Evolutionary conservation across 2,888 invertebrate genomes (phyloP).

Genomic region (Callimorpha dominula): DNA sequence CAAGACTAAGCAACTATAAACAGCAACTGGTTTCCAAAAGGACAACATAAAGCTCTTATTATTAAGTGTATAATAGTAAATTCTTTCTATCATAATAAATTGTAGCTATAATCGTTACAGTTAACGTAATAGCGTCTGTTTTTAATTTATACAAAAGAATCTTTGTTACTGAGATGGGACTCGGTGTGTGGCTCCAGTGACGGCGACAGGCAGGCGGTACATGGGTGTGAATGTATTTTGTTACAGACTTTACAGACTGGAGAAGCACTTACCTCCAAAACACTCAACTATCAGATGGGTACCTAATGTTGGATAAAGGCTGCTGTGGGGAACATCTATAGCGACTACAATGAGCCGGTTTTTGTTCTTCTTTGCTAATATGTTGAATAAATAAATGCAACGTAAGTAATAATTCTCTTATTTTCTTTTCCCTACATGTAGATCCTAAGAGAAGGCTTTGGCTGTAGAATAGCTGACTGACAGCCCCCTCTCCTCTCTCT

Average conservation of each 20-base stretch:
- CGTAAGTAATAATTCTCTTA: no score
- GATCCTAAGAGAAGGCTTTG: no score
- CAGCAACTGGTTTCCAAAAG: constrained; percentile 2
- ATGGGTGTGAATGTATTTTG: not conserved
- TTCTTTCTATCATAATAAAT: constrained; percentile 20
- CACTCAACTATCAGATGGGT: no score
- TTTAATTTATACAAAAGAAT: constrained; percentile 30
- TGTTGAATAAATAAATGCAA: not conserved
- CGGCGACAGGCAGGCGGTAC: not conserved
- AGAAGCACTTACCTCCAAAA: not conserved
- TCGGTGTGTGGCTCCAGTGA: constrained; percentile 7
- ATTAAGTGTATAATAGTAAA: constrained; percentile 19
- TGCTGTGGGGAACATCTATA: not conserved
- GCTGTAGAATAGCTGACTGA: no score
- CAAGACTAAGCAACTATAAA: not conserved
- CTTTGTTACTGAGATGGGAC: constrained; percentile 27
- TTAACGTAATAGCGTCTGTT: constrained; percentile 18
- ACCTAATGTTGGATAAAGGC: no score
- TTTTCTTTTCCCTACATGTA: no score
- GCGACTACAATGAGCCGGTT: no score
- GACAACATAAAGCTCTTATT: constrained; percentile 23
- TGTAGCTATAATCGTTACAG: constrained; percentile 26
- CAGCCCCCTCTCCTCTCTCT: no score
- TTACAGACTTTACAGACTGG: not conserved
- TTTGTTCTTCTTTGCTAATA: not conserved